These are phyloP conservation scores for Brachionus plicatilis DNA, from an alignment of 1,140 invertebrate genomes.

Conservation along the genomic window DNA sequence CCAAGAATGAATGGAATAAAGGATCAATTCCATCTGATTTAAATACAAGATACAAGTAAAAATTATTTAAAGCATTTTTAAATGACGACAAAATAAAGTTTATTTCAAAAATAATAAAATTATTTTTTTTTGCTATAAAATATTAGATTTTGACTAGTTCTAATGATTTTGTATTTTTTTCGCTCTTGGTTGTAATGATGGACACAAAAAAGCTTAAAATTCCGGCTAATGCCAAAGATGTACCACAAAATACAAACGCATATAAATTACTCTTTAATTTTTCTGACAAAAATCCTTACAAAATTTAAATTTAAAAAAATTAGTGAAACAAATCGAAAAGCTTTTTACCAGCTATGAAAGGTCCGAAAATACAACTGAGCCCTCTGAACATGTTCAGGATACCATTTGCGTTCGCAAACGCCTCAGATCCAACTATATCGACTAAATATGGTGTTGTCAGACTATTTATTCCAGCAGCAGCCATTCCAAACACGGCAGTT, in stretches of 20 bases:
- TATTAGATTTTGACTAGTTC: neutral
- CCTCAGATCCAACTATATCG: constrained; percentile 3
- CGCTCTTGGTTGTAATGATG: neutral
- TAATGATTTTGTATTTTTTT: neutral
- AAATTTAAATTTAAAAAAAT: neutral
- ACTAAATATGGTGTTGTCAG: constrained; percentile 22
- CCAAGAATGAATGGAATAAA: too few relatives aligned
- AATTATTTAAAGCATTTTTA: too few relatives aligned
- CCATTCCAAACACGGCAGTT: neutral
- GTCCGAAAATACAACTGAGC: neutral
- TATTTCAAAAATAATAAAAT: neutral
- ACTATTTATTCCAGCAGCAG: constrained; percentile 28
- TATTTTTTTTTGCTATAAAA: neutral
- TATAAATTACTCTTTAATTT: neutral
- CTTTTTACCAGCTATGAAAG: constrained; percentile 7
- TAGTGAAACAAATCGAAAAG: neutral
- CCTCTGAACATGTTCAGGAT: constrained; percentile 26
- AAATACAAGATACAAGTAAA: too few relatives aligned
- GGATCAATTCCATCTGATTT: neutral
- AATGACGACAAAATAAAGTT: neutral
- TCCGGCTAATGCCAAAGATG: neutral
- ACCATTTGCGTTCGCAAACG: neutral
- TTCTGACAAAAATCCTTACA: neutral
- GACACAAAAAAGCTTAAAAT: neutral
- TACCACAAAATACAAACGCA: neutral